Conservation (phyloP, 2,113 vertebrate genomes). For the Prunella himalayana region DNA sequence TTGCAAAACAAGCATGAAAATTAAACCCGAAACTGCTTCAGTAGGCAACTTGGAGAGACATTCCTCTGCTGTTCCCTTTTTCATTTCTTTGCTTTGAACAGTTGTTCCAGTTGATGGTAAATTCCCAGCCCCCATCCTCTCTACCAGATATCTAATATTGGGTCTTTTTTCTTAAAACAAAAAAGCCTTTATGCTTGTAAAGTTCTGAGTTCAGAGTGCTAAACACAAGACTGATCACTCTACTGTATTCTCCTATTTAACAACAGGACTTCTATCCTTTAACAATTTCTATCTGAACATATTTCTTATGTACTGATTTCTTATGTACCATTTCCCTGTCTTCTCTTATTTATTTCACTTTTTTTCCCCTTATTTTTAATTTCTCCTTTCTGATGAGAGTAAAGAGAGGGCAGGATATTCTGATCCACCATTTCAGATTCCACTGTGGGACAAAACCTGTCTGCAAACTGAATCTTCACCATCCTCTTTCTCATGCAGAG, state of each 20-base stretch:
- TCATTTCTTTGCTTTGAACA: slow-evolving; percentile 24
- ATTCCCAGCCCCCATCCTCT: not conserved
- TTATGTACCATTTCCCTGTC: slow-evolving; percentile 4
- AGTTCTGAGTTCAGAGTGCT: slow-evolving; percentile 30
- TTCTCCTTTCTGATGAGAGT: not conserved
- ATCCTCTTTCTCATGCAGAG: not conserved
- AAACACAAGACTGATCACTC: slow-evolving; percentile 45
- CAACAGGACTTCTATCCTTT: slow-evolving; percentile 43
- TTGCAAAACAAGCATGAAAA: slow-evolving; percentile 45
- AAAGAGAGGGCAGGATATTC: not conserved
- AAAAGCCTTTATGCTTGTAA: slow-evolving; percentile 56
- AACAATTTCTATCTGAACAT: slow-evolving; percentile 46
- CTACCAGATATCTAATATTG: slow-evolving; percentile 29
- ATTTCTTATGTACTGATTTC: slow-evolving; percentile 30
- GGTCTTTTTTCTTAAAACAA: slow-evolving; percentile 43
- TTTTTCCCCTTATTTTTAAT: not conserved
- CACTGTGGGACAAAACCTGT: not conserved
- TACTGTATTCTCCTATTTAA: slow-evolving; percentile 54
- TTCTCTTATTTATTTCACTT: not conserved
- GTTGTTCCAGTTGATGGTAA: slow-evolving; percentile 35
- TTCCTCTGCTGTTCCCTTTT: slow-evolving; percentile 26
- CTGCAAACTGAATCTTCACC: not conserved
- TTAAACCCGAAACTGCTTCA: slow-evolving; percentile 28
- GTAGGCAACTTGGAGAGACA: slow-evolving; percentile 11
- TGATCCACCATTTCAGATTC: slow-evolving; percentile 17